Evolutionary conservation across 2,888 invertebrate genomes (phyloP).

Genomic region (Ypsolopha sequella): DNA sequence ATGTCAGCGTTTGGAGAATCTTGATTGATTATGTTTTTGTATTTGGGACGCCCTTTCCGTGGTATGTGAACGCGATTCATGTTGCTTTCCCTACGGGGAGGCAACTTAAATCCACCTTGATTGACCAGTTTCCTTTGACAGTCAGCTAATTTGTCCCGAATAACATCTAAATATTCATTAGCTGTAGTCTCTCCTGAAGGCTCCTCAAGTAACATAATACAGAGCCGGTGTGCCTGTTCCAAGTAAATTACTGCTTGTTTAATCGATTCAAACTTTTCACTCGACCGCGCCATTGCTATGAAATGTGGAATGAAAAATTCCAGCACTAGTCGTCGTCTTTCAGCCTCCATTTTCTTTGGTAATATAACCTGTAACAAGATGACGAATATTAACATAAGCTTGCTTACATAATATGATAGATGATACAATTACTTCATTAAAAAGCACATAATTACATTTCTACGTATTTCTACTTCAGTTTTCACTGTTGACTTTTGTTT

Average conservation of each 20-base stretch:
- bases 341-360: conserved; percentile 63
- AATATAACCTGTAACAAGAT: conserved; percentile 43
- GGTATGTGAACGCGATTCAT: conserved; percentile 24
- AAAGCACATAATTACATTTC: conserved; percentile 49
- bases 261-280: conserved; percentile 71
- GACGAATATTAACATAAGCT: background rate
- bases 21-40: conserved; percentile 38
- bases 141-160: conserved; percentile 62
- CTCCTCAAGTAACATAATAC: conserved; percentile 71
- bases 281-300: conserved; percentile 76
- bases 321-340: conserved; percentile 73
- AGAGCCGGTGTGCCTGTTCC: conserved; percentile 77
- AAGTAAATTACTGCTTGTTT: conserved; percentile 76
- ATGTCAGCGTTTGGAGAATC: conserved; percentile 38
- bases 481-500: conserved; percentile 38
- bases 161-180: conserved; percentile 62
- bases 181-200: conserved; percentile 67
- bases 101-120: conserved; percentile 48
- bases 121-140: conserved; percentile 52
- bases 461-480: conserved; percentile 61
- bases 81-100: conserved; percentile 40
- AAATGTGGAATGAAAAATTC: conserved; percentile 81
- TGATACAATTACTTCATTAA: no score
- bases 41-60: conserved; percentile 37
- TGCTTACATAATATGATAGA: no score